phyloP scores from a whole-genome alignment of 2,113 vertebrate genomes.

The Triplophysa siluroides region DNA sequence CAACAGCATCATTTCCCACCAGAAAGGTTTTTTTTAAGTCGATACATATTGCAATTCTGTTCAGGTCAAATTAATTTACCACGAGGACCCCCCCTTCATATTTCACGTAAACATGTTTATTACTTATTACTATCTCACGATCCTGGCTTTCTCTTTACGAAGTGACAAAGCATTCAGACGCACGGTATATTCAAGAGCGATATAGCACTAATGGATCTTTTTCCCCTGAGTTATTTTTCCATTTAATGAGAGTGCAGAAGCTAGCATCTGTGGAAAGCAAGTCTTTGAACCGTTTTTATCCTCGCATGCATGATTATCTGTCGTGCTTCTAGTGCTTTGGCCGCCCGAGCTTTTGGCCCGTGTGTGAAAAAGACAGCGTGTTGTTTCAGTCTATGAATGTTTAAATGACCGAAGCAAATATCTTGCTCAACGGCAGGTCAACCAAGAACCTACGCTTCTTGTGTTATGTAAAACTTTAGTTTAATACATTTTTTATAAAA shows the following conservation, averaged over 20 bases:
- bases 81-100: slow-evolving; percentile 4
- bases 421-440: neutral
- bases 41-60: slow-evolving; percentile 52
- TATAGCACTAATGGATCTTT: slow-evolving; percentile 56
- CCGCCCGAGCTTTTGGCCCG: slow-evolving; percentile 8
- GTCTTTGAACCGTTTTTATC: slow-evolving; percentile 32
- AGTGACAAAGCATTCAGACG: slow-evolving; percentile 44
- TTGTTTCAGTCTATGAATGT: slow-evolving; percentile 28
- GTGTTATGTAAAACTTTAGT: neutral
- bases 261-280: slow-evolving; percentile 3
- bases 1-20: slow-evolving; percentile 45
- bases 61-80: slow-evolving; percentile 47
- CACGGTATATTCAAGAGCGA: slow-evolving; percentile 51
- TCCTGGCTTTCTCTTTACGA: slow-evolving; percentile 27
- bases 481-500: neutral
- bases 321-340: slow-evolving; percentile 18
- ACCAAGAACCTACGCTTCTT: neutral
- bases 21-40: slow-evolving; percentile 43
- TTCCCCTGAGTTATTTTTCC: slow-evolving; percentile 48
- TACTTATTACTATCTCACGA: slow-evolving; percentile 18
- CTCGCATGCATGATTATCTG: slow-evolving; percentile 41
- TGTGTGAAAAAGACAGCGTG: neutral
- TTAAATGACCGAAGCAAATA: slow-evolving; percentile 31
- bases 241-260: slow-evolving; percentile 47
- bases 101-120: slow-evolving; percentile 35